Evolutionary conservation across 2,113 vertebrate genomes (phyloP).

Genomic region (Embiotoca jacksoni): DNA sequence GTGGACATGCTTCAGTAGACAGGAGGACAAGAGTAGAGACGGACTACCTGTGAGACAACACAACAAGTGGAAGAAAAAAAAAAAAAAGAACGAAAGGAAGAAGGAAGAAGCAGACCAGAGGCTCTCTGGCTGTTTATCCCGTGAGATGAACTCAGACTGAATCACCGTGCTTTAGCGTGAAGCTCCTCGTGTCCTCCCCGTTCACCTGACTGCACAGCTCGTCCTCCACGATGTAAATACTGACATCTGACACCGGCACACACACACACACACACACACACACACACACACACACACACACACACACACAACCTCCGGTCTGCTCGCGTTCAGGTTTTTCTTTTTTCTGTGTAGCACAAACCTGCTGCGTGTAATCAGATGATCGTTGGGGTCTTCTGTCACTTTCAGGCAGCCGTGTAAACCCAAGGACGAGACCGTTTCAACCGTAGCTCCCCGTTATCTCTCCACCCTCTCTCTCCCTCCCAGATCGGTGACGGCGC

Average conservation of each 20-base stretch:
- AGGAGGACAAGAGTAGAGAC: background rate
- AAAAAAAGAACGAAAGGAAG: conserved; percentile 14
- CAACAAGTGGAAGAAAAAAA: background rate
- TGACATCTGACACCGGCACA: conserved; percentile 14
- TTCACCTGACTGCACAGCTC: conserved; percentile 46
- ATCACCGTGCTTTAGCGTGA: conserved; percentile 48
- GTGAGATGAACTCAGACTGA: conserved; percentile 40
- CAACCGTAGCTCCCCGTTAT: background rate
- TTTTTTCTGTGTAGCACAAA: conserved; percentile 35
- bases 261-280: background rate
- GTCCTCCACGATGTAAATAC: conserved; percentile 63
- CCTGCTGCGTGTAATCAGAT: conserved; percentile 7
- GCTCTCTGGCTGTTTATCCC: conserved; percentile 24
- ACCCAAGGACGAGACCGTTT: background rate
- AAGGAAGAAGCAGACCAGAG: conserved; percentile 4
- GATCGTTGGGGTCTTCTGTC: background rate
- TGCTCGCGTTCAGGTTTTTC: conserved; percentile 21
- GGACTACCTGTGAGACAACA: conserved; percentile 9
- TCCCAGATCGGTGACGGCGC: too few species aligned
- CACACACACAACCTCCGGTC: background rate
- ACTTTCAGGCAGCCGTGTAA: conserved; percentile 16
- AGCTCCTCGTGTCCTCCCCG: conserved; percentile 7
- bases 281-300: background rate
- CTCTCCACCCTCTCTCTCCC: background rate
- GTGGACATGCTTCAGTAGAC: conserved; percentile 96